These are phyloP conservation scores for Pseudomyrmex flavicornis DNA, from an alignment of 1,140 invertebrate genomes.

Conservation along the genomic window DNA sequence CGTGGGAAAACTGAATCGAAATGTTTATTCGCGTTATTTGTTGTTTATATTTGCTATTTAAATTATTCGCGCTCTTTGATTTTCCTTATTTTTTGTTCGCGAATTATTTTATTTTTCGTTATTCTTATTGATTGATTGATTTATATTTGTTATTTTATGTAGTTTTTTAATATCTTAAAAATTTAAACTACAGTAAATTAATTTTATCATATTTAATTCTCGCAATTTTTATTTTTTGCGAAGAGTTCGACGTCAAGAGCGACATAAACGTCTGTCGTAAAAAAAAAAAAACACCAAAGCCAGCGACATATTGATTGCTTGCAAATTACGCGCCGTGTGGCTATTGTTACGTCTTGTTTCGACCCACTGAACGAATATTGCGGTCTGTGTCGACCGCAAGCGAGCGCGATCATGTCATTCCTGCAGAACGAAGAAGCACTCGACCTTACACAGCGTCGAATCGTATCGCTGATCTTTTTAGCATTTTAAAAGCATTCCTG, in stretches of 20 bases:
- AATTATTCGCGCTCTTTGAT: too few relatives aligned
- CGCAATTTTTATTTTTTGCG: too few relatives aligned
- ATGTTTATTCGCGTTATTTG: not conserved
- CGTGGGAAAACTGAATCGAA: constrained; percentile 62
- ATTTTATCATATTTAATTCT: too few relatives aligned
- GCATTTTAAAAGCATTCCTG: constrained; percentile 76
- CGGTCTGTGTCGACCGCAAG: constrained; percentile 30
- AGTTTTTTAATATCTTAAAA: too few relatives aligned
- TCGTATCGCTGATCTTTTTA: constrained; percentile 67
- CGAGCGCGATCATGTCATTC: not conserved
- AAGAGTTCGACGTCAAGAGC: not conserved
- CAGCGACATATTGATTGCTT: constrained; percentile 28
- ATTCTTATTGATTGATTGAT: too few relatives aligned
- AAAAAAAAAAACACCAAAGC: not conserved
- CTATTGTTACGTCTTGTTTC: constrained; percentile 40
- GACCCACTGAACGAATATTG: not conserved
- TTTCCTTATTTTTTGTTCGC: too few relatives aligned
- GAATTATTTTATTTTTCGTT: too few relatives aligned
- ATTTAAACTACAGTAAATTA: too few relatives aligned
- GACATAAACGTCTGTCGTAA: not conserved
- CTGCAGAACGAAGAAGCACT: constrained; percentile 34
- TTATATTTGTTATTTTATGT: too few relatives aligned
- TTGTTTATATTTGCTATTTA: too few relatives aligned
- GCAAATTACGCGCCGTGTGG: not conserved
- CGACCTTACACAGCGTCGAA: constrained; percentile 4